Conservation (phyloP, 2,888 invertebrate genomes). For the Scelioninae gen. 1 region DNA sequence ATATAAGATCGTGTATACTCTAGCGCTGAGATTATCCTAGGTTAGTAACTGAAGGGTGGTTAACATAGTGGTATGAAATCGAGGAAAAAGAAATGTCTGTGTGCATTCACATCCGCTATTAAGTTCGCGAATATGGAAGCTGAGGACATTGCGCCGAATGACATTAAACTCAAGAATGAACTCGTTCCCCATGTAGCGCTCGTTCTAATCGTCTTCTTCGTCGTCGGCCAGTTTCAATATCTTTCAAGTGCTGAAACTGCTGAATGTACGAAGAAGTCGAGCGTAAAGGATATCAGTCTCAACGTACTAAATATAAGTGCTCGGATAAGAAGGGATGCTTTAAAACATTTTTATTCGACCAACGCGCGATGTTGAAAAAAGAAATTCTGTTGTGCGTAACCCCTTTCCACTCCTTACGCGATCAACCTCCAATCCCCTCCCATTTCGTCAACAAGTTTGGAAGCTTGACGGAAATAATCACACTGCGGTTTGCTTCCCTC, state of each 20-base stretch:
- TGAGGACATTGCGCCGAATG: conserved; percentile 42
- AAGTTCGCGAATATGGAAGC: conserved; percentile 45
- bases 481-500: conserved; percentile 67
- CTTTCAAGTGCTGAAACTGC: conserved; percentile 35
- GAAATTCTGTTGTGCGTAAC: conserved; percentile 39
- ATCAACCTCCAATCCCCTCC: conserved; percentile 2
- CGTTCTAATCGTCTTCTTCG: conserved; percentile 54
- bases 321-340: conserved; percentile 57
- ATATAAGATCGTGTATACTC: conserved; percentile 16
- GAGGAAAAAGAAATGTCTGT: conserved; percentile 31
- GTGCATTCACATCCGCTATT: conserved; percentile 42
- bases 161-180: conserved; percentile 59
- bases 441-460: conserved; percentile 17
- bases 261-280: conserved; percentile 49
- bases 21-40: conserved; percentile 51
- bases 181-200: conserved; percentile 28
- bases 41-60: conserved; percentile 62
- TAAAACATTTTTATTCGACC: conserved; percentile 66
- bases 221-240: conserved; percentile 65
- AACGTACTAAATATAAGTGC: conserved; percentile 57
- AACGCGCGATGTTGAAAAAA: conserved; percentile 44
- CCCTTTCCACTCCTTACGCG: not conserved
- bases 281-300: conserved; percentile 51
- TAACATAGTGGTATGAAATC: conserved; percentile 26
- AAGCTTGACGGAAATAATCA: conserved; percentile 62